These are phyloP conservation scores for Sanderia malayensis DNA, from an alignment of 30 jellyfish, hydroid and myxozoan species.

Conservation along the genomic window DNA sequence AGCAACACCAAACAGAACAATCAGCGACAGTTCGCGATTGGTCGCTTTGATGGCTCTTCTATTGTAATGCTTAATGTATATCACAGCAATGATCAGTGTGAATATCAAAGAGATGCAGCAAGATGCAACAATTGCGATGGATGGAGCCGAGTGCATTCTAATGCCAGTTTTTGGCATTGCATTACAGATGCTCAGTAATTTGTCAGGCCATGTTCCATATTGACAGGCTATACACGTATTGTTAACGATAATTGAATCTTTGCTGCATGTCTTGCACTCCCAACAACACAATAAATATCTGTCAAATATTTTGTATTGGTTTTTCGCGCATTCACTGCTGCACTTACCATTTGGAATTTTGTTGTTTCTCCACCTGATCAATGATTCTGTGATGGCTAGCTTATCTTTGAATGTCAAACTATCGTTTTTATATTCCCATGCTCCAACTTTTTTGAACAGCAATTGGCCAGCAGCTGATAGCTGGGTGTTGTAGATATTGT, in stretches of 20 bases:
- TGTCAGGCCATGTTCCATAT: slow-evolving; percentile 7
- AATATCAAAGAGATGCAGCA: not conserved
- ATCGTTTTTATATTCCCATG: slow-evolving; percentile 8
- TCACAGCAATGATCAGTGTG: not conserved
- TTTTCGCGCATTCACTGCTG: slow-evolving; percentile 18
- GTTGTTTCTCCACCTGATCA: slow-evolving; percentile 20
- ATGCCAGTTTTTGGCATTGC: slow-evolving; percentile 6
- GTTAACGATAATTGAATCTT: slow-evolving; percentile 16
- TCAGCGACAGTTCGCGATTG: slow-evolving; percentile 50
- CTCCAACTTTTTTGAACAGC: slow-evolving; percentile 14
- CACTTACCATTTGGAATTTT: slow-evolving; percentile 12
- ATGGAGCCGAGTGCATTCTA: not conserved
- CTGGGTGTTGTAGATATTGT: slow-evolving; percentile 34
- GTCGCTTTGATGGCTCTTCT: slow-evolving; percentile 35
- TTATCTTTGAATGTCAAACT: slow-evolving; percentile 5
- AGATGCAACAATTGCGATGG: not conserved
- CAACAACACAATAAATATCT: slow-evolving; percentile 37
- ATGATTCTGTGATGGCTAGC: not conserved
- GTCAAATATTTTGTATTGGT: slow-evolving; percentile 12
- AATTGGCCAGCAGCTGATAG: not conserved
- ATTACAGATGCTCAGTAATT: slow-evolving; percentile 4
- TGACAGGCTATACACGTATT: slow-evolving; percentile 34
- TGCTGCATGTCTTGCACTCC: slow-evolving; percentile 31
- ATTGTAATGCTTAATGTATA: slow-evolving; percentile 24
- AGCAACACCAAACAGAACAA: slow-evolving; percentile 23